Evolutionary conservation across 1,140 invertebrate genomes (phyloP).

Genomic region (Lasioglossum baleicum): DNA sequence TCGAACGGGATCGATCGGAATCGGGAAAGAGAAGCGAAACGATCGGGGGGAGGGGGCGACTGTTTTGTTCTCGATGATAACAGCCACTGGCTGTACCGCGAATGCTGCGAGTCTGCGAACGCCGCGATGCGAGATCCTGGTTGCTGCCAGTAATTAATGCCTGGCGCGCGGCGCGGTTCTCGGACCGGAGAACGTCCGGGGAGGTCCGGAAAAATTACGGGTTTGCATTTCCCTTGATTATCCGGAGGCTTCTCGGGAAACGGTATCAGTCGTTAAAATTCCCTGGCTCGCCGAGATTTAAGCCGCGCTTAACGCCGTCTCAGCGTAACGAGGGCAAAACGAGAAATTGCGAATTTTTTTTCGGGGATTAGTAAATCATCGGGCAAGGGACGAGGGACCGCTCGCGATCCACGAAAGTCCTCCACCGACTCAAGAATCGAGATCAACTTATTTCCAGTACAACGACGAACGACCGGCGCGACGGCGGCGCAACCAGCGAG

Average conservation of each 20-base stretch:
- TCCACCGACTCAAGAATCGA: neutral
- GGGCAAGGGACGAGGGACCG: neutral
- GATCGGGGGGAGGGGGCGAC: neutral
- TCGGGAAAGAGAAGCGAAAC: constrained; percentile 14
- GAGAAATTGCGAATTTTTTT: constrained; percentile 23
- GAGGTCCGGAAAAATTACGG: constrained; percentile 21
- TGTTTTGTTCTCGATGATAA: neutral
- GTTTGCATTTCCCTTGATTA: constrained; percentile 42
- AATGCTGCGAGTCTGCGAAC: no score
- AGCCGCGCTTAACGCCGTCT: constrained; percentile 23
- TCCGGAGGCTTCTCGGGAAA: neutral
- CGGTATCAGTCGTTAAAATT: constrained; percentile 22
- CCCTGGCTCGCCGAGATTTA: constrained; percentile 7
- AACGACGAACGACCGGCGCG: constrained; percentile 3
- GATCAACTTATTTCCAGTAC: constrained; percentile 38
- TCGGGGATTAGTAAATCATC: constrained; percentile 33
- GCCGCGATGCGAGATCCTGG: neutral
- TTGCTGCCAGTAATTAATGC: constrained; percentile 19
- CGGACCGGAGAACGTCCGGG: neutral
- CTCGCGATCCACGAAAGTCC: neutral
- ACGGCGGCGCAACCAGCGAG: neutral
- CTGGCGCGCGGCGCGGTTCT: neutral
- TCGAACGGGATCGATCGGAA: neutral
- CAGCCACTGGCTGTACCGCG: no score
- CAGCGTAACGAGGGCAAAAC: constrained; percentile 40